phyloP scores from a whole-genome alignment of 2,797 vertebrate species.

The Myotis daubentonii region DNA sequence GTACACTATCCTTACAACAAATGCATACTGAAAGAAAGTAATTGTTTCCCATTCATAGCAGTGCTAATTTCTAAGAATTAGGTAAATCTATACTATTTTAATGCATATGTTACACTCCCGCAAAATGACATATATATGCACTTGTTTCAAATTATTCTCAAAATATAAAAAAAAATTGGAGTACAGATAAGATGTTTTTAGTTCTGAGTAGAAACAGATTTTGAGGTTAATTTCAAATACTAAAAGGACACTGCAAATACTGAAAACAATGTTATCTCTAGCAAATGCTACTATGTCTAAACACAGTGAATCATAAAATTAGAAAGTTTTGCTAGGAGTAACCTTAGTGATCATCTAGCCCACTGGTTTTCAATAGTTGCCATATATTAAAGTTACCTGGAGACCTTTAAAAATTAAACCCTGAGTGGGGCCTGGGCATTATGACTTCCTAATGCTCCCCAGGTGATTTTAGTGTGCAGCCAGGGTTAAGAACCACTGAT shows the following conservation, averaged over 20 bases:
- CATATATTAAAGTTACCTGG: neutral
- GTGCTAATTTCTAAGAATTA: slow-evolving; percentile 8
- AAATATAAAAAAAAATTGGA: neutral
- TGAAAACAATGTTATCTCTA: slow-evolving; percentile 24
- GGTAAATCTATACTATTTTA: slow-evolving; percentile 6
- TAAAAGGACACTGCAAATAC: neutral
- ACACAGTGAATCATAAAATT: slow-evolving; percentile 27
- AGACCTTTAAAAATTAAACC: slow-evolving; percentile 18
- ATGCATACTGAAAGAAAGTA: neutral
- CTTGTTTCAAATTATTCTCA: neutral
- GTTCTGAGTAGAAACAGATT: slow-evolving; percentile 31
- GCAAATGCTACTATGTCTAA: slow-evolving; percentile 4
- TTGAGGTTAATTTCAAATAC: neutral
- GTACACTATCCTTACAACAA: neutral
- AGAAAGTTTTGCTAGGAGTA: slow-evolving; percentile 36
- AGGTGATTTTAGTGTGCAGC: neutral
- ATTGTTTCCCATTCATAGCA: neutral
- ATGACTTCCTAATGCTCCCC: neutral
- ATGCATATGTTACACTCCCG: neutral
- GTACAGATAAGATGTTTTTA: neutral
- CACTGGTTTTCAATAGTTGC: slow-evolving; percentile 4
- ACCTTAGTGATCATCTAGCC: neutral
- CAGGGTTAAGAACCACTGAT: neutral
- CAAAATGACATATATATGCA: neutral
- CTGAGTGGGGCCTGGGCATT: neutral